Evolutionary conservation across 1,140 invertebrate species (phyloP), one percentile per base, ranked within the genome.

Genomic region (Agrypnia vestita): DNA sequence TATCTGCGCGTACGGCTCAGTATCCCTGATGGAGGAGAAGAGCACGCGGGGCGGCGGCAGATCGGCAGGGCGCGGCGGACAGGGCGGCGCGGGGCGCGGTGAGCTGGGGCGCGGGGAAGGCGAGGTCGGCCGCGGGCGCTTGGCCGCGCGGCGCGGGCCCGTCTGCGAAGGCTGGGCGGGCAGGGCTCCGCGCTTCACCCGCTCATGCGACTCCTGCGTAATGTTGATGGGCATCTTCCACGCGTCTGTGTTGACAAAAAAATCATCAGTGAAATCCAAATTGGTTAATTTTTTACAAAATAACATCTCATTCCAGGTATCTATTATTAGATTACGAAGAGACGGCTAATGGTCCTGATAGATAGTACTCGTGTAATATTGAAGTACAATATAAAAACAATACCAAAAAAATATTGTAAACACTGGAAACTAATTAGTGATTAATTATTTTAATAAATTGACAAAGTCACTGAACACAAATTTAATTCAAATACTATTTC

Each of bases 191-290:
- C 94, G 92, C 84, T 95, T 95, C 1, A 95, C 92, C 47, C 94
- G 93, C 84, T 96, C 95, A 84, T 95, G 95, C 0, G 93, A 94
- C 85, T 97, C 96, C 87, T 96, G 95, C 0, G 94, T 94, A 74
- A 98, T 94, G 85, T 96, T 96, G 46, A 98, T 94, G 0, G 96
- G 96, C 86, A 94, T 93, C 88, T 96, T 96, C 97, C 97, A 98
- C 3, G 96, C 94, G 87, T 93, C 96, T 97, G 51, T 35, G 25
- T 6, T 3, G 1, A 19, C 8, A 51, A 51, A 51, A 1, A 51
- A 12, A 51, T 51, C n/a, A n/a, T n/a, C n/a, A n/a, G n/a, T n/a
- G n/a, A n/a, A n/a, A n/a, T n/a, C n/a, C n/a, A n/a, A n/a, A n/a
- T n/a, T n/a, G n/a, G n/a, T n/a, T n/a, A n/a, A n/a, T n/a, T n/a